These are phyloP conservation scores for Acestrorhynchus altus DNA, from an alignment of 2,797 vertebrate species.

Conservation along the genomic window DNA sequence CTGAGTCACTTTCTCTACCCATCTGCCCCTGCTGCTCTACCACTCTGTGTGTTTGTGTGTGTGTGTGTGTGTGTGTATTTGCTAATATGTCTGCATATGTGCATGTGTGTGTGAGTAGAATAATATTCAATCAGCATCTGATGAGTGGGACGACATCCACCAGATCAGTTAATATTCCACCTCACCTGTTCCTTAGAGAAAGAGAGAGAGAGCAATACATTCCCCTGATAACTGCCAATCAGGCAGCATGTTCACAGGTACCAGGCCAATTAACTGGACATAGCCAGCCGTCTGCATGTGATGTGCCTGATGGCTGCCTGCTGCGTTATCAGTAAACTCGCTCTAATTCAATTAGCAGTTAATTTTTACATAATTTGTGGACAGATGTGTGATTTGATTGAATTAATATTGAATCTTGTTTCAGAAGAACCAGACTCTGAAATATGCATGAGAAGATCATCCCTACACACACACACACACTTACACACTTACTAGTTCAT, in stretches of 20 bases:
- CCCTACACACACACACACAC: neutral
- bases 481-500: neutral
- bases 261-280: neutral
- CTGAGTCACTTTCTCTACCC: slow-evolving; percentile 75
- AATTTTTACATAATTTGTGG: neutral
- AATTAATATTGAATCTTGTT: slow-evolving; percentile 21
- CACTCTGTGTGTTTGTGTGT: neutral
- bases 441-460: slow-evolving; percentile 6
- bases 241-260: neutral
- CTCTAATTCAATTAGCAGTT: neutral
- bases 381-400: slow-evolving; percentile 4
- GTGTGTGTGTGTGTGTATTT: neutral
- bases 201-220: slow-evolving; percentile 14
- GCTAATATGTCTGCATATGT: neutral
- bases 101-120: neutral
- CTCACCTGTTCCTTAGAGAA: slow-evolving; percentile 57
- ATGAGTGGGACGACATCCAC: slow-evolving; percentile 60
- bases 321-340: neutral
- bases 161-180: slow-evolving; percentile 63
- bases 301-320: neutral
- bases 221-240: neutral
- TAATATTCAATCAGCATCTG: slow-evolving; percentile 51
- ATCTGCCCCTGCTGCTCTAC: slow-evolving; percentile 72
- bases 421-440: neutral
- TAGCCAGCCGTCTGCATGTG: neutral